phyloP scores from a whole-genome alignment of 2,113 vertebrate species.

The Psophia crepitans region DNA sequence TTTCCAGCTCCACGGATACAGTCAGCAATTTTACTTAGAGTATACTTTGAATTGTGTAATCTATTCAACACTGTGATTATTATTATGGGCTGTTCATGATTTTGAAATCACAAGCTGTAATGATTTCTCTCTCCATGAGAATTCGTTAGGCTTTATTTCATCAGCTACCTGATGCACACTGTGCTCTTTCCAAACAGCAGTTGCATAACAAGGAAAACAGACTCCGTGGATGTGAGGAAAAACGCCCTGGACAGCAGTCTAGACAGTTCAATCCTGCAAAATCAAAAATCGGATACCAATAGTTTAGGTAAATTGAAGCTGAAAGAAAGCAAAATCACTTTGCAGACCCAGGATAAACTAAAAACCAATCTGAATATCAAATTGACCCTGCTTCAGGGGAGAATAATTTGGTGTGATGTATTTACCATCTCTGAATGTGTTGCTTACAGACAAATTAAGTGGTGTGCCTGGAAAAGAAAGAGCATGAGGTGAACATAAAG shows the following conservation, averaged over 20 bases:
- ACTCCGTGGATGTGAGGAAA: neutral
- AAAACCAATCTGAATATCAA: slow-evolving; percentile 48
- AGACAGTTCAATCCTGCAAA: slow-evolving; percentile 27
- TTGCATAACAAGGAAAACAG: neutral
- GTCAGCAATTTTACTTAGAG: neutral
- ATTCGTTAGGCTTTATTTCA: slow-evolving; percentile 52
- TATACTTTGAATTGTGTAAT: neutral
- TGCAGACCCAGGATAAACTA: slow-evolving; percentile 18
- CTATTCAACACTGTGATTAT: neutral
- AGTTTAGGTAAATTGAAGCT: slow-evolving; percentile 18
- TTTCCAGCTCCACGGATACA: neutral
- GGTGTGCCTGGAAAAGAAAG: neutral
- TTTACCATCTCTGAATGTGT: neutral
- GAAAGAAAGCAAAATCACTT: slow-evolving; percentile 46
- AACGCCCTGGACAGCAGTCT: neutral
- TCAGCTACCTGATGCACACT: neutral
- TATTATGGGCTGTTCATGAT: neutral
- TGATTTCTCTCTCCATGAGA: slow-evolving; percentile 24
- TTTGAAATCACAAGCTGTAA: slow-evolving; percentile 40
- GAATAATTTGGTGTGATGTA: slow-evolving; percentile 41
- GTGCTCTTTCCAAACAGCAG: neutral
- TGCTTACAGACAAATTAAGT: slow-evolving; percentile 25
- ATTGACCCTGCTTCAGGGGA: slow-evolving; percentile 21
- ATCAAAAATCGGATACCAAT: slow-evolving; percentile 6
- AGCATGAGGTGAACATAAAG: neutral